Evolutionary conservation across 2,797 vertebrate species (phyloP).

Genomic region (Scyliorhinus canicula): DNA sequence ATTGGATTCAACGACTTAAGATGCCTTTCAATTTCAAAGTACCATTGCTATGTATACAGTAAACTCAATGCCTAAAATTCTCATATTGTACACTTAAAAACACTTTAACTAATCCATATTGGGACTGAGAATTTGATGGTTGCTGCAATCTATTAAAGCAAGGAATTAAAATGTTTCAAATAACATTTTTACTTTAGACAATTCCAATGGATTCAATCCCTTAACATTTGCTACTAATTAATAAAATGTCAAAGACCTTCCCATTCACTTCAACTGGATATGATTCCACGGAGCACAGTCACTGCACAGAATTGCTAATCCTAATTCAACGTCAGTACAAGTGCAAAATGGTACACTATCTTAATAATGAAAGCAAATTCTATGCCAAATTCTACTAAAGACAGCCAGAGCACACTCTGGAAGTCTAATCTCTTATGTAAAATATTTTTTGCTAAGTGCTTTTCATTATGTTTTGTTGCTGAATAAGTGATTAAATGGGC

Average conservation of each 20-base stretch:
- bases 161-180: background rate
- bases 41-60: too few relatives aligned
- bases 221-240: background rate
- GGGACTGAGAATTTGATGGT: background rate
- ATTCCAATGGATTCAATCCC: background rate
- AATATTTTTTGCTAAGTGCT: constrained; percentile 33
- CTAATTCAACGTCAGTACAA: background rate
- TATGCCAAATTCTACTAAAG: constrained; percentile 4
- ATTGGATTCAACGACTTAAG: background rate
- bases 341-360: background rate
- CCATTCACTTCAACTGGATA: background rate
- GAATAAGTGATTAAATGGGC: constrained; percentile 34
- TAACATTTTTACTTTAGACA: background rate
- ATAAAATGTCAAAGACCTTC: background rate
- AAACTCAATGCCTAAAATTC: background rate
- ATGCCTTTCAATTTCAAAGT: too few relatives aligned
- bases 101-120: background rate
- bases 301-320: background rate
- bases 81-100: background rate
- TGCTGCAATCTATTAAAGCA: background rate
- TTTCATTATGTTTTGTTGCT: constrained; percentile 33
- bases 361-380: background rate
- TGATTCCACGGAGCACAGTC: background rate
- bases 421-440: constrained; percentile 25
- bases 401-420: background rate